Evolutionary conservation across 2,888 invertebrate species (phyloP), one percentile per base, ranked within the genome.

Genomic region (Andrena chrysosceles): DNA sequence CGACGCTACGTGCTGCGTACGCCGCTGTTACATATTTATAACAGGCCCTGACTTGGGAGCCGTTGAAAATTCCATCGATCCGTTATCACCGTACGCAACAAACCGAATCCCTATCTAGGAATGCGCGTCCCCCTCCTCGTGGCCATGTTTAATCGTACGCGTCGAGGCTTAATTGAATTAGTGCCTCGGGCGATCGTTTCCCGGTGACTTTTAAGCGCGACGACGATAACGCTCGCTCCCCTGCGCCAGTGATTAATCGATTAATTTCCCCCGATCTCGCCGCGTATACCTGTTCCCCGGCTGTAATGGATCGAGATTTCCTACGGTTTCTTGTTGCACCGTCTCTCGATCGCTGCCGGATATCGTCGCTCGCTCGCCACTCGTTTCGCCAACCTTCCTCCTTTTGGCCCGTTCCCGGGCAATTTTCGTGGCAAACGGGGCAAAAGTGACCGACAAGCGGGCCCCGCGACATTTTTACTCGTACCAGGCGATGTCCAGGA

Each of bases 1-100:
- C 62, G 74, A 35, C 64, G 42, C 42, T 42, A 42, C 42, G 42
- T 42, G 42, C 75, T 77, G 84, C 66, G 62, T 70, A 62, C 73
- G 71, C 54, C 56, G 56, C 49, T 42, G 76, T 70, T 76, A 71
- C 67, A 71, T 76, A 76, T 83, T 69, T 82, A 72, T 83, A 76
- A 23, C 23, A 23, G 23, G 56, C 23, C 23, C 69, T 0, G 56
- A 72, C 60, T 73, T 73, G 69, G 77, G 63, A 83, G 71, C 71
- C 73, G 77, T 83, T 83, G 77, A 83, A 83, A 83, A 83, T 83
- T 83, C 72, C 83, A 83, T 83, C 84, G 83, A 77, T 83, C 70
- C 63, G 70, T 71, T 67, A 83, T 77, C 68, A 77, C 31, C 48
- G 13, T 26, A 29, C 63, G 29, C 56, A 56, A 52, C 49, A n/a